Base-by-base conservation (phyloP, 2,113 vertebrate species). In the Laticauda laticaudata region DNA sequence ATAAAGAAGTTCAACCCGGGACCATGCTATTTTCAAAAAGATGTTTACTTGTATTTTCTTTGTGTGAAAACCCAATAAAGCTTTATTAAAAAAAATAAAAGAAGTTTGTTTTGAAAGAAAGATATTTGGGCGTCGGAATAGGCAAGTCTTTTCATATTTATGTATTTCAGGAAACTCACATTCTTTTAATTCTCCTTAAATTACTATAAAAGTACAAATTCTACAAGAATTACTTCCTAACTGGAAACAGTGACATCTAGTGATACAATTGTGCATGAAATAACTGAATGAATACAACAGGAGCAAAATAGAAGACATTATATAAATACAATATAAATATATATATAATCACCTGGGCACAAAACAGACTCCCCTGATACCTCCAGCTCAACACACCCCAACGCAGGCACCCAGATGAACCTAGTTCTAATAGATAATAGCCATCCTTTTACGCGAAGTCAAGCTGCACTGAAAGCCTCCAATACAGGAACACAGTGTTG, bases 171-270 rank as follows among this genome's bases (percentile, higher is more conserved):
- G 51, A 0, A 45, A 11, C n/a, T 4, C 3, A 86, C 9, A 86
- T 2, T 0, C 0, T 86, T 54, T 24, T 55, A 2, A 91, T 92
- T 59, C 5, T 51, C 3, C 21, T 89, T 18, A 89, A 1, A 4
- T 0, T 57, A 2, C 86, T 61, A 1, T 3, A 12, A 90, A 92
- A 43, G 0, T 88, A 92, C 14, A 57, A 2, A 0, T 3, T 24
- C 3, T 7, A 14, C 0, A 4, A 45, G 29, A 75, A 29, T 90
- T 64, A 12, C 26, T 57, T 56, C 59, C 64, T 5, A 0, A 92
- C 9, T 94, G 91, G 45, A 88, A 96, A 93, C 29, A 97, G 95
- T 95, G 96, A 95, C 97, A 95, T 96, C 96, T 97, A 97, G 93
- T 94, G 94, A 95, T 92, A 56, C 53, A 94, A 95, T 29, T 92